Percentiles rank a stretch among this genome's conserved stretches.
phyloP scores from a whole-genome alignment of 53 echinoderm and acorn worm species.

The Paracentrotus lividus region DNA sequence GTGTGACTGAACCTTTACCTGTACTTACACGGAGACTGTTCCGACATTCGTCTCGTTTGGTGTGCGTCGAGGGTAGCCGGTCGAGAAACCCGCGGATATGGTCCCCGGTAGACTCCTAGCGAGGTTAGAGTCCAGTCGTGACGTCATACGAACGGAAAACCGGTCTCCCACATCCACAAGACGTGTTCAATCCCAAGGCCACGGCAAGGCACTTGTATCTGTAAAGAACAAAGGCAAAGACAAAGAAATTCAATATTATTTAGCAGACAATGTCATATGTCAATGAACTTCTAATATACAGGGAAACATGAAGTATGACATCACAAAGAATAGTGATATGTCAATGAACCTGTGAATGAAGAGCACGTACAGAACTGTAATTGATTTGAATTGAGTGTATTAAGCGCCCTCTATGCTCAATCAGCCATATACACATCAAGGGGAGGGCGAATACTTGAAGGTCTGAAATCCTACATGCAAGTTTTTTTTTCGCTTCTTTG shows the following conservation, averaged over 20 bases:
- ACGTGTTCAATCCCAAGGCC: constrained; percentile 10
- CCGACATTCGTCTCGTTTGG: constrained; percentile 14
- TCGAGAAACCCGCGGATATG: constrained; percentile 33
- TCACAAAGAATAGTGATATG: not conserved
- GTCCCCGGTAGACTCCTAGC: constrained; percentile 10
- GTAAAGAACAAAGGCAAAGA: constrained; percentile 13
- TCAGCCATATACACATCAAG: too few species aligned
- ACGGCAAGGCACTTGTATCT: constrained; percentile 6
- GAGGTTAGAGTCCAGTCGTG: constrained; percentile 14
- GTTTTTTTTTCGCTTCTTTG: too few species aligned
- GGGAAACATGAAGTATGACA: not conserved
- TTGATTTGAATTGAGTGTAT: too few species aligned
- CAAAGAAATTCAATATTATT: not conserved
- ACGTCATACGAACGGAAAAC: constrained; percentile 29
- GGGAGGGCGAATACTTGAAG: not conserved
- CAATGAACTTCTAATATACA: constrained; percentile 8
- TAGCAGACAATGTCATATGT: not conserved
- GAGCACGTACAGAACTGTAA: not conserved
- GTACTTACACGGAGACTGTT: not conserved
- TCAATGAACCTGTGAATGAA: not conserved
- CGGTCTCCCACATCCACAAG: constrained; percentile 30
- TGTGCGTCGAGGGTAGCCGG: constrained; percentile 30
- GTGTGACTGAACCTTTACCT: not conserved
- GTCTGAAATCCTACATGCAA: too few species aligned
- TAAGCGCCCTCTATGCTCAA: too few species aligned